These are phyloP conservation scores for Oenanthe melanoleuca DNA, from an alignment of 2,113 vertebrate genomes.

Conservation along the genomic window DNA sequence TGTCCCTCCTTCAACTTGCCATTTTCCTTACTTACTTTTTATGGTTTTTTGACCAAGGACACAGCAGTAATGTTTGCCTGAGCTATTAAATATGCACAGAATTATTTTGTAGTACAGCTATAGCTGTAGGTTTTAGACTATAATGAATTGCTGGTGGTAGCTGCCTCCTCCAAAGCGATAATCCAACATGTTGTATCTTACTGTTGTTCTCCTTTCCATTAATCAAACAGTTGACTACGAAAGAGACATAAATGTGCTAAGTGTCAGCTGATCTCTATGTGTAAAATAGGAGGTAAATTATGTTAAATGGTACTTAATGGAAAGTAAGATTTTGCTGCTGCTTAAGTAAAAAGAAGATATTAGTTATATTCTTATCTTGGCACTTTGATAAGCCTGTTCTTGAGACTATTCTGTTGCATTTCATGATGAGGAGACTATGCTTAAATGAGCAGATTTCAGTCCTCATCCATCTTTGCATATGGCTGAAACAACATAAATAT, in stretches of 20 bases:
- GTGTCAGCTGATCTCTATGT: background rate
- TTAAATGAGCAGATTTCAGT: conserved; percentile 13
- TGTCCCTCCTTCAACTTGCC: background rate
- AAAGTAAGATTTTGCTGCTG: background rate
- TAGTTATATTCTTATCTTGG: background rate
- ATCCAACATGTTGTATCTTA: background rate
- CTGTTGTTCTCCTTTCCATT: background rate
- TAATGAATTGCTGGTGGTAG: background rate
- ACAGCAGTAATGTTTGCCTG: background rate
- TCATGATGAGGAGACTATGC: background rate
- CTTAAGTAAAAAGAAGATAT: background rate
- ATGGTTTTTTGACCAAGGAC: background rate
- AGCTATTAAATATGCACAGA: background rate
- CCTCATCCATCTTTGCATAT: conserved; percentile 5
- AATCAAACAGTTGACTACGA: background rate
- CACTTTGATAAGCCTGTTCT: background rate
- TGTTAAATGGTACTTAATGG: background rate
- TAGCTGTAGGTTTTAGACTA: background rate
- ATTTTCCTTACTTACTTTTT: background rate
- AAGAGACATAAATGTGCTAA: background rate
- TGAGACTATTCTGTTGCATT: background rate
- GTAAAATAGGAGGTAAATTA: background rate
- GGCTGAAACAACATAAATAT: conserved; percentile 23
- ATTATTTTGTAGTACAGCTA: background rate
- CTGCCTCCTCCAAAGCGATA: background rate